Base-by-base conservation (phyloP, 2,113 vertebrate genomes). In the Hassar affinis region DNA sequence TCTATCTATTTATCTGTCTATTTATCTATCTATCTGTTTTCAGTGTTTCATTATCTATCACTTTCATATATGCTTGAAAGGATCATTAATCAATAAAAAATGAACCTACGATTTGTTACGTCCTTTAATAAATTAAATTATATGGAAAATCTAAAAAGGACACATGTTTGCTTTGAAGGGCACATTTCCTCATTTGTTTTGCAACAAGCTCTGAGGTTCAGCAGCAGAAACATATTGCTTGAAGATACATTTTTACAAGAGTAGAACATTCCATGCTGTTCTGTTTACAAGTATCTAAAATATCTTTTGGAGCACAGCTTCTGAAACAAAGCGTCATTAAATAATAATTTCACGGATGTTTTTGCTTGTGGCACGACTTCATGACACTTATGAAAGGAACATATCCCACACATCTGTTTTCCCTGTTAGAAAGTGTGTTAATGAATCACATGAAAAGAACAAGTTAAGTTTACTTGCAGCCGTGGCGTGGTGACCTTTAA, bases 161-260 rank as follows among this genome's bases (percentile, higher is more conserved):
- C 18, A n/a, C 12, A 62, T 54, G 81, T 84, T 81, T 85, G 83
- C 59, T 84, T 54, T 61, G 35, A 47, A 33, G 33, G 22, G 22
- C 8, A 30, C 76, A 81, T 87, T 77, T 4, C 17, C 45, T 84
- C 38, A 84, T 82, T 85, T 85, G 79, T 87, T 88, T 87, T 78
- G 66, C 12, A 49, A 83, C 79, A 68, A 42, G 30, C 79, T 77
- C 33, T 76, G 68, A 52, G 76, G 45, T 45, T 79, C 22, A 71
- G 30, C 76, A n/a, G 49, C 59, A 80, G 69, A 69, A 52, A 74
- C 54, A 69, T 12, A 52, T 57, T 17, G 45, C 69, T 85, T 35
- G 33, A 85, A 85, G 52, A 81, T 66, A 45, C 66, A 76, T 62
- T 82, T 85, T 86, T 82, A 86, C 62, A 62, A 80, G 85, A 52